Percentiles rank a stretch among this genome's conserved stretches.
These are phyloP conservation scores for Argopecten irradians DNA, from an alignment of 1,140 invertebrate species.

Conservation along the genomic window DNA sequence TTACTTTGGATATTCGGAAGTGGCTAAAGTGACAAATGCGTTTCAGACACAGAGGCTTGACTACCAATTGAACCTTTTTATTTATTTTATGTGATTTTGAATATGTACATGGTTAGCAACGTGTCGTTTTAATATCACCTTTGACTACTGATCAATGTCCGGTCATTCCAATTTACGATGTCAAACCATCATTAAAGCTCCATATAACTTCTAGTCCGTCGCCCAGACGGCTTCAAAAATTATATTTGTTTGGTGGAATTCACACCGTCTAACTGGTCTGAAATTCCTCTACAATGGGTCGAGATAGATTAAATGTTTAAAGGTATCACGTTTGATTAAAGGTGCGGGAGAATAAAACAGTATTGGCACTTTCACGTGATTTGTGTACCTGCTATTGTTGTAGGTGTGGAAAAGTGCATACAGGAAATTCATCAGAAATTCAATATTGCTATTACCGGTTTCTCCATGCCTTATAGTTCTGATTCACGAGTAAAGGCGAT, in stretches of 20 bases:
- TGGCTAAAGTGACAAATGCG: too few relatives aligned
- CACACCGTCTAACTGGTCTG: not conserved
- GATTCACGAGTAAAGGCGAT: not conserved
- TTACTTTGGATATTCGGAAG: too few relatives aligned
- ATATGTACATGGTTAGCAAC: not conserved
- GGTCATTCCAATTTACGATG: slow-evolving; percentile 7
- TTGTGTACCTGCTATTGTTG: not conserved
- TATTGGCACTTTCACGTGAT: slow-evolving; percentile 1
- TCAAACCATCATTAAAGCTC: not conserved
- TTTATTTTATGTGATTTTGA: not conserved
- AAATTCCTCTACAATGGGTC: not conserved
- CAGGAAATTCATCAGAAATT: not conserved
- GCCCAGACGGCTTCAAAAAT: not conserved
- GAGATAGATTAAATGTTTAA: not conserved
- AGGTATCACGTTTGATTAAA: not conserved
- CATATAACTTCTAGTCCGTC: not conserved
- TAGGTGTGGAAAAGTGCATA: not conserved
- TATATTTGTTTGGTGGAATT: not conserved
- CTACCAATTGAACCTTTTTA: not conserved
- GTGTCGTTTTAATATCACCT: not conserved
- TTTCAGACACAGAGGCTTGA: not conserved
- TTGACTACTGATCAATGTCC: not conserved
- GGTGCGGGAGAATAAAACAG: slow-evolving; percentile 3
- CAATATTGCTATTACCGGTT: not conserved
- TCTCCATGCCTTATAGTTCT: not conserved